Percentiles rank a stretch among this genome's conserved stretches.
These are phyloP conservation scores for Saxidomus purpurata DNA, from an alignment of 1,140 invertebrate species.

Conservation along the genomic window DNA sequence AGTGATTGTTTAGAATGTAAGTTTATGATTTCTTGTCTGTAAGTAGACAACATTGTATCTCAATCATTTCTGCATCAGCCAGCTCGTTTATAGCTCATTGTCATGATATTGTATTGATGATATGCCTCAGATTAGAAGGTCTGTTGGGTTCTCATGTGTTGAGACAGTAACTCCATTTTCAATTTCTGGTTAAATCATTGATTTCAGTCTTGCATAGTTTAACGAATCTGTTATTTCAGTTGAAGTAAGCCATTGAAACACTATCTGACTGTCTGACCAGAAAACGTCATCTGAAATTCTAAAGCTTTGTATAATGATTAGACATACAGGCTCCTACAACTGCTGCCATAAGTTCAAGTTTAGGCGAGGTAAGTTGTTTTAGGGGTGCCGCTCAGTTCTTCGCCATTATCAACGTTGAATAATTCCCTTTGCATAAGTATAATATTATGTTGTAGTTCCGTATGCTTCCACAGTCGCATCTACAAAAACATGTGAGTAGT, in stretches of 20 bases:
- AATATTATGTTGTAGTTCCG: slow-evolving; percentile 56
- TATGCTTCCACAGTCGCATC: slow-evolving; percentile 64
- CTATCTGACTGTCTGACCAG: slow-evolving; percentile 69
- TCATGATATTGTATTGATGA: not conserved
- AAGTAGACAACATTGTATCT: too few species aligned
- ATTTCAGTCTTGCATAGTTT: slow-evolving; percentile 51
- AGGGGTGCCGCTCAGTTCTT: slow-evolving; percentile 58
- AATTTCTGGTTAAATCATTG: not conserved
- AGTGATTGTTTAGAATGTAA: too few species aligned
- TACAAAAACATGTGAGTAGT: slow-evolving; percentile 38
- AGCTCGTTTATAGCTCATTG: slow-evolving; percentile 18
- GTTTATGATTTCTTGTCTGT: too few species aligned
- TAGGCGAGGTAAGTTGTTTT: slow-evolving; percentile 46
- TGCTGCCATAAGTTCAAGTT: slow-evolving; percentile 66
- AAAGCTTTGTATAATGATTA: not conserved
- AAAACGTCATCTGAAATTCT: not conserved
- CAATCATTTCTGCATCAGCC: too few species aligned
- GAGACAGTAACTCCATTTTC: slow-evolving; percentile 42
- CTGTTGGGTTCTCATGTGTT: slow-evolving; percentile 61
- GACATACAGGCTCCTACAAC: slow-evolving; percentile 48
- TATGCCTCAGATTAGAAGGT: slow-evolving; percentile 53
- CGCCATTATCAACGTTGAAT: slow-evolving; percentile 53
- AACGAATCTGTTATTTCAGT: slow-evolving; percentile 59
- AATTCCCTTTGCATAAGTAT: not conserved
- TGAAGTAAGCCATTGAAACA: slow-evolving; percentile 62